Evolutionary conservation across 2,888 invertebrate genomes (phyloP).

Genomic region (Galeopsomyia nigrocyanea): DNA sequence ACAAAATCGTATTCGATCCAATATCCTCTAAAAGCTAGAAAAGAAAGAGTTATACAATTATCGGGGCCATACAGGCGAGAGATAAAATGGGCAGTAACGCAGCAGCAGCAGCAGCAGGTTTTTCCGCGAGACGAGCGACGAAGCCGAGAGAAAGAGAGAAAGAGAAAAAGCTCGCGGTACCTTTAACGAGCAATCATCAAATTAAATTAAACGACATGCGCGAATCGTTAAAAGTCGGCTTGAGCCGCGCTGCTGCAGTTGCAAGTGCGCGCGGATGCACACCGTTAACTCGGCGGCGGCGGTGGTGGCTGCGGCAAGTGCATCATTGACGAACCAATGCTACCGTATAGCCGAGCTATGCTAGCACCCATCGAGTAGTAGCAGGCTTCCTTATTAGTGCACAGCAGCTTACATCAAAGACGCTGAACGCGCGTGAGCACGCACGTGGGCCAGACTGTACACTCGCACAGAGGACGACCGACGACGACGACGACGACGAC

Average conservation of each 20-base stretch:
- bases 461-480: no score
- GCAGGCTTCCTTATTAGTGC: slow-evolving; percentile 42
- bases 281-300: slow-evolving; percentile 51
- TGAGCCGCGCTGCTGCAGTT: neutral
- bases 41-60: slow-evolving; percentile 5
- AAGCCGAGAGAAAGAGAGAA: neutral
- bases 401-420: slow-evolving; percentile 35
- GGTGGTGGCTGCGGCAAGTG: slow-evolving; percentile 45
- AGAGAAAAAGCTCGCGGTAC: neutral
- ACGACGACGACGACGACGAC: slow-evolving; percentile 8
- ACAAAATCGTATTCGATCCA: neutral
- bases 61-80: neutral
- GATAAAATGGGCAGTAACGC: neutral
- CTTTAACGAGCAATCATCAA: slow-evolving; percentile 65
- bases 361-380: slow-evolving; percentile 13
- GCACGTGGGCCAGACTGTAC: neutral
- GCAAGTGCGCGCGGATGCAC: slow-evolving; percentile 51
- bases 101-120: no score
- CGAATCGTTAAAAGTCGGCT: slow-evolving; percentile 61
- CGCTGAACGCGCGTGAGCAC: neutral
- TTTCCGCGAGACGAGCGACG: neutral
- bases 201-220: slow-evolving; percentile 64
- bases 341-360: slow-evolving; percentile 19
- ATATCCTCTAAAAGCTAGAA: no score
- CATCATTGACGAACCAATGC: slow-evolving; percentile 46